Conservation (phyloP, 2,113 vertebrate species). For the Cnemophilus loriae region DNA sequence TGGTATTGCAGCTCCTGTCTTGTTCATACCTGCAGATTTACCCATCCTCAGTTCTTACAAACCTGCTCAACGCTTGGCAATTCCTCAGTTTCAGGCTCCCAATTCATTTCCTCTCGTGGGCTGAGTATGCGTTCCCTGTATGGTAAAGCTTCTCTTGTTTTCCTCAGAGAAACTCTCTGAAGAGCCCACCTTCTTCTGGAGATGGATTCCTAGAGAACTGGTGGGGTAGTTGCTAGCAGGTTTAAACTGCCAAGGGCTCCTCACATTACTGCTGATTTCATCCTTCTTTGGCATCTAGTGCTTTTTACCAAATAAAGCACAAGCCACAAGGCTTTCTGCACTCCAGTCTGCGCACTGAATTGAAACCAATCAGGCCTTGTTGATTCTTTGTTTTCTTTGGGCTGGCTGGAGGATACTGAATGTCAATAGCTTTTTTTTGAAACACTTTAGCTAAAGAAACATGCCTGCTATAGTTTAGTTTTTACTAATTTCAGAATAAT, state of each 20-base stretch:
- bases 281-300: background rate
- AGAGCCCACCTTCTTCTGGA: background rate
- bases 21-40: background rate
- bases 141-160: background rate
- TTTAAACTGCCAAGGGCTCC: background rate
- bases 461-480: background rate
- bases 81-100: background rate
- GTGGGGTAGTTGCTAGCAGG: background rate
- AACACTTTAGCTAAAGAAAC: background rate
- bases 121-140: background rate
- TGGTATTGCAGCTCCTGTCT: background rate
- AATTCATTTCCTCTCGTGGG: rapidly evolving
- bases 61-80: background rate
- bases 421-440: background rate
- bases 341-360: background rate
- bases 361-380: background rate
- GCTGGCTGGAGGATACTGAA: background rate
- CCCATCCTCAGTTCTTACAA: background rate
- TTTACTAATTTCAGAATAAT: background rate
- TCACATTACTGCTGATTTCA: background rate
- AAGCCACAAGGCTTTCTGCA: background rate
- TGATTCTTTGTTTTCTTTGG: background rate
- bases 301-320: background rate
- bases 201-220: background rate
- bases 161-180: background rate